Evolutionary conservation across 1,140 invertebrate species (phyloP), one percentile per base, ranked within the genome.

Genomic region (Lineus longissimus): DNA sequence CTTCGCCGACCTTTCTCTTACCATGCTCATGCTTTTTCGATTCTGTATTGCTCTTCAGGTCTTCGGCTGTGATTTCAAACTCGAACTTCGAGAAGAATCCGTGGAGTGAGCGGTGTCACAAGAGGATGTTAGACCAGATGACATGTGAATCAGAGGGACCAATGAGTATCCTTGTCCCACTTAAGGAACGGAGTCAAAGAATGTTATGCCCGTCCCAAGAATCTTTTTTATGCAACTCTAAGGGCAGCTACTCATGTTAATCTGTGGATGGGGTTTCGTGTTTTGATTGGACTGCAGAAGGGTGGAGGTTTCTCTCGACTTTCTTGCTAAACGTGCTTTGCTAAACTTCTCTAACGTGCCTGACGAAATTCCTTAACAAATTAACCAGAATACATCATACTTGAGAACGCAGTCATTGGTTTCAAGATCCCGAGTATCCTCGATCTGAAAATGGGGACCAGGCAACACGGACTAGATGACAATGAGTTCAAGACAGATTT

Each of bases 371-470:
- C 47, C 61, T 64, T 69, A 43, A 67, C 51, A 15, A 61, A 40
- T 45, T n/a, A n/a, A 51, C 9, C 6, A 83, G 84, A 84, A 70
- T 87, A 86, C 82, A 86, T 95, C 66, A 87, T 95, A 84, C 85
- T 95, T 81, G 93, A 95, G 82, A 95, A 96, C 80, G 91, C 95
- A 73, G 93, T 92, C 40, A 90, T 88, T 31, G 87, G 88, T 66
- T 94, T 91, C 79, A 85, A 86, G 41, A 88, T 75, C 59, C 83
- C 83, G 2, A 86, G 85, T 70, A 82, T 86, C 70, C 83, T 95
- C 68, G 93, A 96, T 78, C 83, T 96, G 67, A 96, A 96, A 85
- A 94, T 96, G 92, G 93, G 93, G 45, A 95, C 92, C 30, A 85
- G 93, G 54, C 92, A 95, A 76, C 91, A 96, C 76, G 92, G 92